phyloP scores from a whole-genome alignment of 2,113 vertebrate genomes.

The Zeus faber region DNA sequence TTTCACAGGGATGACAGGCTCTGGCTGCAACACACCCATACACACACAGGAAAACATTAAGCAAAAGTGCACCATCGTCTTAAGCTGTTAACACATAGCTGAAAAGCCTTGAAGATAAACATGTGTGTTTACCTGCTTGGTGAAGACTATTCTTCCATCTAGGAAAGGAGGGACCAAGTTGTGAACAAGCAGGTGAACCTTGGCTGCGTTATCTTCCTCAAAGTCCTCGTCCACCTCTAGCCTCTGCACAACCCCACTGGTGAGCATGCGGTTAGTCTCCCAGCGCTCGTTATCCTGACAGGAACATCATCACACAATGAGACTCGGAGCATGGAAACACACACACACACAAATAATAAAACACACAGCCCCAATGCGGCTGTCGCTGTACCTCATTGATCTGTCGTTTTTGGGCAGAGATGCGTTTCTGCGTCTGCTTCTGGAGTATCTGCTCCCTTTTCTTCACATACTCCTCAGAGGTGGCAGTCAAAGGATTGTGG shows the following conservation, averaged over 20 bases:
- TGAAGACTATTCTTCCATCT: slow-evolving; percentile 97
- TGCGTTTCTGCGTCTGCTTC: slow-evolving; percentile 96
- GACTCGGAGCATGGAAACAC: background rate
- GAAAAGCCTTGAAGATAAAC: background rate
- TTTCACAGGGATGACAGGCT: slow-evolving; percentile 95
- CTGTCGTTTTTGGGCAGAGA: slow-evolving; percentile 93
- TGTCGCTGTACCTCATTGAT: slow-evolving; percentile 87
- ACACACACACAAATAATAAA: background rate
- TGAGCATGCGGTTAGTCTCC: slow-evolving; percentile 99
- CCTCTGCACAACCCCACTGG: slow-evolving; percentile 95
- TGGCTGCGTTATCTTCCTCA: slow-evolving; percentile 94
- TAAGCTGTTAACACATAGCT: background rate
- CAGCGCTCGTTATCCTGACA: slow-evolving; percentile 95
- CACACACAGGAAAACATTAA: background rate
- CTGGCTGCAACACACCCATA: slow-evolving; percentile 75
- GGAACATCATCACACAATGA: background rate
- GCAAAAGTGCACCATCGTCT: background rate
- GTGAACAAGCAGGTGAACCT: slow-evolving; percentile 94
- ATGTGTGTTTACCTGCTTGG: slow-evolving; percentile 85
- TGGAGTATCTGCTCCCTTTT: slow-evolving; percentile 94
- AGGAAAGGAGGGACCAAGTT: slow-evolving; percentile 96
- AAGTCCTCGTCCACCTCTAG: slow-evolving; percentile 97
- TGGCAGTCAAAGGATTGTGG: slow-evolving; percentile 91
- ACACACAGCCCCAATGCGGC: background rate
- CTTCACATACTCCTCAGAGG: slow-evolving; percentile 91